Conservation (phyloP, 2,113 vertebrate species). For the Gambusia affinis region DNA sequence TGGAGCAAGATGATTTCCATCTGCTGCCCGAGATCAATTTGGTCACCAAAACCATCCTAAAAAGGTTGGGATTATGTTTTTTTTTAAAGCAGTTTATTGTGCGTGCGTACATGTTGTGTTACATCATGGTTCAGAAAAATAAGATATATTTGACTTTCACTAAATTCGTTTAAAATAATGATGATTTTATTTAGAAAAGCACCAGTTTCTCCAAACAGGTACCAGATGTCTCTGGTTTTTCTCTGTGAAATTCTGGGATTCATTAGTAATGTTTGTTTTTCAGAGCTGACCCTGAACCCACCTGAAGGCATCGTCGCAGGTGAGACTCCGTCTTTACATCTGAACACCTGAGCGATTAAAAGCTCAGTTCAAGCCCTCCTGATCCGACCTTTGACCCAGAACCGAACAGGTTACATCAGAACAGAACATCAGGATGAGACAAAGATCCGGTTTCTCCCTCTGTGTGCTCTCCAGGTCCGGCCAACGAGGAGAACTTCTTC, state of each 20-base stretch:
- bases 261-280: constrained; percentile 17
- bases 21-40: too few relatives aligned
- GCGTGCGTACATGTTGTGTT: too few relatives aligned
- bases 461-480: constrained; percentile 83
- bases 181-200: too few relatives aligned
- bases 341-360: neutral
- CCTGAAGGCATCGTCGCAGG: constrained; percentile 98
- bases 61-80: too few relatives aligned
- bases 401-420: neutral
- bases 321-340: constrained; percentile 61
- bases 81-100: too few relatives aligned
- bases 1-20: too few relatives aligned
- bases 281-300: constrained; percentile 94
- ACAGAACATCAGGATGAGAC: neutral
- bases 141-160: too few relatives aligned
- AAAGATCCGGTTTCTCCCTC: neutral
- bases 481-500: constrained; percentile 98
- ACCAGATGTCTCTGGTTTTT: neutral
- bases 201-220: too few relatives aligned
- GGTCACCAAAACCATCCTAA: too few relatives aligned
- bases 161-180: too few relatives aligned
- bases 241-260: neutral
- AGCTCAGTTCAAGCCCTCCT: neutral
- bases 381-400: too few relatives aligned
- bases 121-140: too few relatives aligned